A percentile compares a stretch with the other conserved stretches of the same genome.
phyloP scores from a whole-genome alignment of 2,113 vertebrate species.

The Bagarius yarrelli region DNA sequence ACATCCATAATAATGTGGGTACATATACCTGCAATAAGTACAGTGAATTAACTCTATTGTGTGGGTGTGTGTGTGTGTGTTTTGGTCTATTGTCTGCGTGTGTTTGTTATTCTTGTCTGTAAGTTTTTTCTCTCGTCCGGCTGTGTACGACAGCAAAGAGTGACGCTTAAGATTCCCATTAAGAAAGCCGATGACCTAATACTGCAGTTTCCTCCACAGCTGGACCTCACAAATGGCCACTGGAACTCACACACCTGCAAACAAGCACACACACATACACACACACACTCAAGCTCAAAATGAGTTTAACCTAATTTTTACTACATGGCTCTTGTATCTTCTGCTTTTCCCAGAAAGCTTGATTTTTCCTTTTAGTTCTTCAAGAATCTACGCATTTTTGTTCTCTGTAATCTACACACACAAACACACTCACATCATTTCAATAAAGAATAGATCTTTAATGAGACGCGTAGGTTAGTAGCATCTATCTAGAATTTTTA shows the following conservation, averaged over 20 bases:
- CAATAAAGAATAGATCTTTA: not conserved
- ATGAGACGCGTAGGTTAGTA: not conserved
- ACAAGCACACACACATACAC: not conserved
- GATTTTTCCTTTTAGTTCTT: too few species aligned
- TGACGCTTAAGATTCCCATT: conserved; percentile 58
- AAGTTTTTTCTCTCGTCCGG: conserved; percentile 54
- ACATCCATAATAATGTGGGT: not conserved
- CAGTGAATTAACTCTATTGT: too few species aligned
- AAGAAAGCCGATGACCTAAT: conserved; percentile 62
- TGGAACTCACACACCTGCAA: conserved; percentile 1
- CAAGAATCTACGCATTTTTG: not conserved
- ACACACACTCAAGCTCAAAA: conserved; percentile 3
- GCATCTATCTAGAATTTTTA: conserved; percentile 52
- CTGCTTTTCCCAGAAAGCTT: not conserved
- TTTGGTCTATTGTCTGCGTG: conserved; percentile 37
- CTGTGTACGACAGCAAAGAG: conserved; percentile 37
- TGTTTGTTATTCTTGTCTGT: conserved; percentile 41
- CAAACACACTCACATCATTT: not conserved
- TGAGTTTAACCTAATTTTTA: not conserved
- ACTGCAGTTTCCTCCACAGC: conserved; percentile 72
- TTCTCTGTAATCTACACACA: not conserved
- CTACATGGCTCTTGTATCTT: not conserved
- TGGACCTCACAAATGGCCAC: conserved; percentile 57
- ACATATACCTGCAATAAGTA: too few species aligned
- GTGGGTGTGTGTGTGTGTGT: conserved; percentile 27